Evolutionary conservation across 1,140 invertebrate species (phyloP), one percentile per base, ranked within the genome.

Genomic region (Bombus confusus): DNA sequence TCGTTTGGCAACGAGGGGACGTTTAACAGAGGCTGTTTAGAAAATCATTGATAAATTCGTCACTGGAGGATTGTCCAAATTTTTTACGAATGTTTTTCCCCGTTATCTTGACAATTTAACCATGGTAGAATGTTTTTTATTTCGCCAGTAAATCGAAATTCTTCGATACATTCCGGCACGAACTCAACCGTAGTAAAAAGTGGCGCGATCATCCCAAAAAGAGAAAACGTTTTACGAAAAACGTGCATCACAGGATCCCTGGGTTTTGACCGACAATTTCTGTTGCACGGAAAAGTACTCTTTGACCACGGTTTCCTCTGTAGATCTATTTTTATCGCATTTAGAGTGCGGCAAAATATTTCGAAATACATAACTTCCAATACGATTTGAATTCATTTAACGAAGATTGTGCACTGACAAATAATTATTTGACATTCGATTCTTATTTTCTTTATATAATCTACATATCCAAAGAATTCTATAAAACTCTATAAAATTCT

Each of bases 91-190:
- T 37, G 47, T 64, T 28, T 52, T 43, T 34, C 68, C 22, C 10
- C 15, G 57, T 80, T 80, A 85, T 80, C 83, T 47, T 47, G 52
- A 72, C 66, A 85, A 80, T 73, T 57, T 52, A 6, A 31, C n/a
- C 77, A 15, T 4, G 28, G 10, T 22, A 28, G 28, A 43, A 69
- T 39, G n/a, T 31, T 47, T 59, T 72, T 80, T 64, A 31, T 43
- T 52, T 28, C 39, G 9, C 6, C 9, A 5, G 2, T 25, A 72
- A 47, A 43, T 41, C 28, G 28, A 64, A 68, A 69, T 57, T 18
- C 1, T 15, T 43, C 57, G 13, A 79, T 72, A 73, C n/a, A 69
- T 83, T 69, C 64, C 43, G 28, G 3, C 18, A 37, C 2, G 9
- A 22, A 43, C 18, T 9, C 13, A 34, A 68, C 57, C 13, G 28